Evolutionary conservation across 1,140 invertebrate genomes (phyloP).

Genomic region (Zaprionus gabonicus): DNA sequence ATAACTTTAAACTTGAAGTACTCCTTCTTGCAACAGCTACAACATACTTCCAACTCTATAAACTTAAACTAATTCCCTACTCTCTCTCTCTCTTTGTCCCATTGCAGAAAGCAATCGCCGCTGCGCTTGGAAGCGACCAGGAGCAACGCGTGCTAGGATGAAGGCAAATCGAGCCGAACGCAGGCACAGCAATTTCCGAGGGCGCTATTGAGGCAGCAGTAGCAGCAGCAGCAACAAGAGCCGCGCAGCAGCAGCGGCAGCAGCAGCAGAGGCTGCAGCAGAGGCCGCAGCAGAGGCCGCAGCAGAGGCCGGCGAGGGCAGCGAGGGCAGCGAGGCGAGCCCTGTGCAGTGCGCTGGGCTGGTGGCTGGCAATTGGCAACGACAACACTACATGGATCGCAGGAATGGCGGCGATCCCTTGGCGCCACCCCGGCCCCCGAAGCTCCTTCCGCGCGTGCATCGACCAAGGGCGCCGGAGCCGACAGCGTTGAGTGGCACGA

Average conservation of each 20-base stretch:
- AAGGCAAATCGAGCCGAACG: conserved; percentile 71
- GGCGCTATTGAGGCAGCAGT: conserved; percentile 50
- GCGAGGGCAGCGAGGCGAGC: conserved; percentile 45
- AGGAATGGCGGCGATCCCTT: conserved; percentile 88
- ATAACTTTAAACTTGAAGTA: too few relatives aligned
- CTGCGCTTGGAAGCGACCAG: conserved; percentile 1
- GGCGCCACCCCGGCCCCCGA: conserved; percentile 87
- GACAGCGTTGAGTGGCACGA: conserved; percentile 83
- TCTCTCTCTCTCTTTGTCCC: background rate
- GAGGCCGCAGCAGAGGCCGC: conserved; percentile 16
- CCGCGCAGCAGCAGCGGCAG: background rate
- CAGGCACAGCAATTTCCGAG: conserved; percentile 62
- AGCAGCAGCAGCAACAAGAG: conserved; percentile 18
- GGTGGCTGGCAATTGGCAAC: conserved; percentile 66
- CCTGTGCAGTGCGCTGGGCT: conserved; percentile 34
- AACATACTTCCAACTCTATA: background rate
- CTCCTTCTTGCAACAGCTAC: conserved; percentile 27
- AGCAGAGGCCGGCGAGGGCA: conserved; percentile 30
- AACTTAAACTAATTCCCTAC: background rate
- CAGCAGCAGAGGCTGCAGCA: conserved; percentile 21
- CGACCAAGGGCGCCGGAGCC: conserved; percentile 85
- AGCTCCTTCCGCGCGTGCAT: conserved; percentile 88
- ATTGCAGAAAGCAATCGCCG: conserved; percentile 66
- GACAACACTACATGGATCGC: conserved; percentile 85
- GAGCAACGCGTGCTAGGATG: conserved; percentile 67